phyloP scores from a whole-genome alignment of 2,888 invertebrate genomes.

The Ganaspis brasiliensis region DNA sequence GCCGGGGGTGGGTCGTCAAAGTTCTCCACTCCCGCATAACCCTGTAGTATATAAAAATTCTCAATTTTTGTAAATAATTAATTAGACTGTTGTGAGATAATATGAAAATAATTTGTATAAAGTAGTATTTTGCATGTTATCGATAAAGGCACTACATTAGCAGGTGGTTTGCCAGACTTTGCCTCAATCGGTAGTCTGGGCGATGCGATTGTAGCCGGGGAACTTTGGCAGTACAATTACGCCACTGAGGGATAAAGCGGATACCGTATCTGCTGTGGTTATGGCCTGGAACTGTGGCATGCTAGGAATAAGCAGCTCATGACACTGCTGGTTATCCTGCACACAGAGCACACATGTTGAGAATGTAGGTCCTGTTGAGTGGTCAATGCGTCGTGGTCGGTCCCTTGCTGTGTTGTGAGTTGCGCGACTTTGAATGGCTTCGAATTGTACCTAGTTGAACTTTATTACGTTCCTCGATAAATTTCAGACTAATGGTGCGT shows the following conservation, averaged over 20 bases:
- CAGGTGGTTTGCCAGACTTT: slow-evolving; percentile 44
- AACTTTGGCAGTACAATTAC: slow-evolving; percentile 55
- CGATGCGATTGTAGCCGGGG: slow-evolving; percentile 25
- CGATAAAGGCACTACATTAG: slow-evolving; percentile 13
- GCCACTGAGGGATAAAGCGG: slow-evolving; percentile 52
- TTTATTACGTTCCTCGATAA: slow-evolving; percentile 38
- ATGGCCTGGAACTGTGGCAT: slow-evolving; percentile 54
- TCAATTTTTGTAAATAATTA: no score
- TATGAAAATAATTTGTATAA: neutral
- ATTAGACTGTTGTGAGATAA: no score
- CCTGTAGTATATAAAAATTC: no score
- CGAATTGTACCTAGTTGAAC: slow-evolving; percentile 32
- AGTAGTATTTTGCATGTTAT: neutral
- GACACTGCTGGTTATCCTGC: neutral
- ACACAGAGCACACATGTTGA: neutral
- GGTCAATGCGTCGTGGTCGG: slow-evolving; percentile 22
- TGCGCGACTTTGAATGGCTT: slow-evolving; percentile 22
- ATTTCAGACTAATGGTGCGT: slow-evolving; percentile 34
- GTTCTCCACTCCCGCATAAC: no score
- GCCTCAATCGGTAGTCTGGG: slow-evolving; percentile 47
- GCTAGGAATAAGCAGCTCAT: slow-evolving; percentile 21
- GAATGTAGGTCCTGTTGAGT: slow-evolving; percentile 19
- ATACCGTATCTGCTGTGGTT: slow-evolving; percentile 57
- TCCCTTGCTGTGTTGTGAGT: slow-evolving; percentile 25
- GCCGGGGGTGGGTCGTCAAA: no score